Conservation (phyloP, 2,888 invertebrate genomes). For the Hymenopus coronatus region DNA sequence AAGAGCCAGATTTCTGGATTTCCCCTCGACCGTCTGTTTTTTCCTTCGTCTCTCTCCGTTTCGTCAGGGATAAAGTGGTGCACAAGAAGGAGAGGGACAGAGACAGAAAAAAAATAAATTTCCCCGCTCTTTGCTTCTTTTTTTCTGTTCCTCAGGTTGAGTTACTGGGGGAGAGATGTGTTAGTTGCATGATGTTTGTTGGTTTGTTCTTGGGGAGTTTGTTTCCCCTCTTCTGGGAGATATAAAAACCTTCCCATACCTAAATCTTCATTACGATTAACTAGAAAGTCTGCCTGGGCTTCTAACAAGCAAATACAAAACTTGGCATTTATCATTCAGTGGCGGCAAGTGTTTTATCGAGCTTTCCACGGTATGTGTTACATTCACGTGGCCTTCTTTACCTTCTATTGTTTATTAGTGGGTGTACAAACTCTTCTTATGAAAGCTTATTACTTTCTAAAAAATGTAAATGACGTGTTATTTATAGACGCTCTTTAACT, state of each 20-base stretch:
- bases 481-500: too few relatives aligned
- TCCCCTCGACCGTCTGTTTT: not conserved
- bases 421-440: too few relatives aligned
- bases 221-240: not conserved
- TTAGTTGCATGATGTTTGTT: slow-evolving; percentile 1
- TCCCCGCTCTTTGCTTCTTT: not conserved
- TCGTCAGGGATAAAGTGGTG: not conserved
- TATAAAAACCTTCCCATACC: not conserved
- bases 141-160: not conserved
- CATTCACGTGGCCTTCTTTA: too few relatives aligned
- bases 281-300: not conserved
- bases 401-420: too few relatives aligned
- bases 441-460: too few relatives aligned
- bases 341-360: too few relatives aligned
- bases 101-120: slow-evolving; percentile 1
- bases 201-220: slow-evolving; percentile 6
- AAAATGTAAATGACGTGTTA: too few relatives aligned
- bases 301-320: not conserved
- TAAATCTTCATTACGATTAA: slow-evolving; percentile 1
- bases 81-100: not conserved
- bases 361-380: too few relatives aligned
- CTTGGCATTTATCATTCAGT: too few relatives aligned
- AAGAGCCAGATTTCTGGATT: slow-evolving; percentile 14
- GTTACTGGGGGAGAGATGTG: not conserved
- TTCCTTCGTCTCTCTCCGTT: not conserved